Evolutionary conservation across 2,113 vertebrate genomes (phyloP).

Genomic region (Chrysochloris asiatica): DNA sequence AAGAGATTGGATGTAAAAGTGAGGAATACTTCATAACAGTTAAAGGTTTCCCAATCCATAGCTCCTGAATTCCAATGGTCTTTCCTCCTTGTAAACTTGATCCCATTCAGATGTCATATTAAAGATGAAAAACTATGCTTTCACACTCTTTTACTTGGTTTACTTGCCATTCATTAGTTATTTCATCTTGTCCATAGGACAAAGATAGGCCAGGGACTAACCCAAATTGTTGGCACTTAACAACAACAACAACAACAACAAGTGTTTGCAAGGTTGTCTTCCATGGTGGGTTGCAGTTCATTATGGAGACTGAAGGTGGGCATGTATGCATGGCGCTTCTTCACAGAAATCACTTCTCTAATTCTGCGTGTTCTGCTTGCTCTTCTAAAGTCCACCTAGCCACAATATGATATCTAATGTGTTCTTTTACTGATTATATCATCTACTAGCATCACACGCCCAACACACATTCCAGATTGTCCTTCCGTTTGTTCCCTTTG

Average conservation of each 20-base stretch:
- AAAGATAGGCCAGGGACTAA: background rate
- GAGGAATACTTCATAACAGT: background rate
- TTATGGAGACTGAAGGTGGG: background rate
- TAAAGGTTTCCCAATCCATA: background rate
- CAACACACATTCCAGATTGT: background rate
- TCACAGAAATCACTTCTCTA: background rate
- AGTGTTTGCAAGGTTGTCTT: background rate
- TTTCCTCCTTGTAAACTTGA: background rate
- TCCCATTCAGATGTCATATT: background rate
- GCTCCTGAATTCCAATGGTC: background rate
- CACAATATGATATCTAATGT: background rate
- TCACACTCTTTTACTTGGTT: slow-evolving; percentile 20
- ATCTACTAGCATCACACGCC: background rate
- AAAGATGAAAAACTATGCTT: slow-evolving; percentile 2
- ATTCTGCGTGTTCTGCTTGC: background rate
- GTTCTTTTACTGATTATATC: background rate
- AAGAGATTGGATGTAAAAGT: background rate
- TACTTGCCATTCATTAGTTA: background rate
- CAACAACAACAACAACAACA: too few relatives aligned
- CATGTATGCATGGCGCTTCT: background rate
- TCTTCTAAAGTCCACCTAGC: background rate
- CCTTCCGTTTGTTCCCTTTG: background rate
- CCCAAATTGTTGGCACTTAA: too few relatives aligned
- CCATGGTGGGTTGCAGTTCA: background rate
- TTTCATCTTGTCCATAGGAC: background rate